Conservation (phyloP, 2,113 vertebrate genomes). For the Candoia aspera region DNA sequence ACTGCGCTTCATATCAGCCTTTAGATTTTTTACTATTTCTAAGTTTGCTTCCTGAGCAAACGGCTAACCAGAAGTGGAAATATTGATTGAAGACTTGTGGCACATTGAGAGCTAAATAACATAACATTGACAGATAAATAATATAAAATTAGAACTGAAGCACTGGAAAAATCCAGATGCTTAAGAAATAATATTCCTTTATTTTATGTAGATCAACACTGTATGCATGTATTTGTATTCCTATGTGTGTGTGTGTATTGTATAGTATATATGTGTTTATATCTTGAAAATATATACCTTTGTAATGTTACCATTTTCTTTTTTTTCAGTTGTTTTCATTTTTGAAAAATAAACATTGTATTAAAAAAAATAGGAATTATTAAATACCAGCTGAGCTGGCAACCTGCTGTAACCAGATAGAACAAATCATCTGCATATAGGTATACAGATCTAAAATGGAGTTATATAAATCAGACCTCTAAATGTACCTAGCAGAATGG, state of each 20-base stretch:
- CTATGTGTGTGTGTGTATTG: background rate
- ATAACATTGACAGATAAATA: background rate
- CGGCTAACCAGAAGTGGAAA: background rate
- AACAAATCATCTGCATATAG: background rate
- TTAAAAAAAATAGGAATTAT: background rate
- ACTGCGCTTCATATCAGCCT: background rate
- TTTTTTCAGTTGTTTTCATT: background rate
- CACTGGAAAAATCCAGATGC: no score
- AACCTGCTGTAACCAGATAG: background rate
- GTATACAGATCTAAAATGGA: background rate
- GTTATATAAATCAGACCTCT: background rate
- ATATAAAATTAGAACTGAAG: background rate
- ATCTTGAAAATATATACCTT: background rate
- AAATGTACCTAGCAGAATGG: background rate
- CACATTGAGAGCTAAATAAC: background rate
- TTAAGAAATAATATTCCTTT: no score
- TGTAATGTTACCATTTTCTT: background rate
- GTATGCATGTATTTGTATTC: no score
- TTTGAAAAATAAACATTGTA: background rate
- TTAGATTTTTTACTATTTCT: background rate
- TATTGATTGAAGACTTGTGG: background rate
- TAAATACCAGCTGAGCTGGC: background rate
- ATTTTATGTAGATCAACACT: no score
- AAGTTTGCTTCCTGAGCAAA: background rate
- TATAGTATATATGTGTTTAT: background rate